Evolutionary conservation across 2,113 vertebrate genomes (phyloP).

Genomic region (Cromileptes altivelis): DNA sequence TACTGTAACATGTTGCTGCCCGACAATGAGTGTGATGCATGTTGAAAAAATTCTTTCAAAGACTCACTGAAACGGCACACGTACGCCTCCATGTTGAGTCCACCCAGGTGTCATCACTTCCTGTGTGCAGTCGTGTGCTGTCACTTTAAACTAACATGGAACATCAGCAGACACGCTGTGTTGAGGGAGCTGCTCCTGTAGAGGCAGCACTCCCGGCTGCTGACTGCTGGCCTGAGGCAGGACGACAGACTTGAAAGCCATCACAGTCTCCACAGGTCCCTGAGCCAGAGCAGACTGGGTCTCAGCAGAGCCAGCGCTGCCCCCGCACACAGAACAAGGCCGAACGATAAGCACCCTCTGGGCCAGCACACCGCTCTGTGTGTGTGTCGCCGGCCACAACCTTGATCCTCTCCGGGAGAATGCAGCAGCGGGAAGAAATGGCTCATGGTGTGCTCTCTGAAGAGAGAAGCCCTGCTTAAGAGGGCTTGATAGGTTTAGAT

Average conservation of each 20-base stretch:
- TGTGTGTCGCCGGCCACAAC: neutral
- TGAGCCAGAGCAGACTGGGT: neutral
- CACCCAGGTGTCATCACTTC: neutral
- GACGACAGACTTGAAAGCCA: slow-evolving; percentile 21
- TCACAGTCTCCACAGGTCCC: slow-evolving; percentile 12
- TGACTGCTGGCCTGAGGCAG: slow-evolving; percentile 21
- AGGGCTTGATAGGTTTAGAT: slow-evolving; percentile 19
- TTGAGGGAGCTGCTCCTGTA: slow-evolving; percentile 38
- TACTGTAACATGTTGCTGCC: too few relatives aligned
- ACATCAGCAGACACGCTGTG: neutral
- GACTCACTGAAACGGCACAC: too few relatives aligned
- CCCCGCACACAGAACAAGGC: slow-evolving; percentile 9
- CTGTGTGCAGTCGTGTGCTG: neutral
- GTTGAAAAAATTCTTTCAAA: too few relatives aligned
- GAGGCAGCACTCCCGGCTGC: slow-evolving; percentile 27
- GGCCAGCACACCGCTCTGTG: neutral
- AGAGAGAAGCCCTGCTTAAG: slow-evolving; percentile 2
- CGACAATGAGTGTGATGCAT: too few relatives aligned
- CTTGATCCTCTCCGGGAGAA: slow-evolving; percentile 12
- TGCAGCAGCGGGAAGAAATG: neutral
- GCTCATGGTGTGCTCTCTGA: neutral
- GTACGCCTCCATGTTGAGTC: neutral
- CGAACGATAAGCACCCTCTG: slow-evolving; percentile 10
- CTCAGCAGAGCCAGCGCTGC: slow-evolving; percentile 1
- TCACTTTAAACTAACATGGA: neutral